Conservation (phyloP, 2,797 vertebrate genomes). For the Poliocrania exsul region DNA sequence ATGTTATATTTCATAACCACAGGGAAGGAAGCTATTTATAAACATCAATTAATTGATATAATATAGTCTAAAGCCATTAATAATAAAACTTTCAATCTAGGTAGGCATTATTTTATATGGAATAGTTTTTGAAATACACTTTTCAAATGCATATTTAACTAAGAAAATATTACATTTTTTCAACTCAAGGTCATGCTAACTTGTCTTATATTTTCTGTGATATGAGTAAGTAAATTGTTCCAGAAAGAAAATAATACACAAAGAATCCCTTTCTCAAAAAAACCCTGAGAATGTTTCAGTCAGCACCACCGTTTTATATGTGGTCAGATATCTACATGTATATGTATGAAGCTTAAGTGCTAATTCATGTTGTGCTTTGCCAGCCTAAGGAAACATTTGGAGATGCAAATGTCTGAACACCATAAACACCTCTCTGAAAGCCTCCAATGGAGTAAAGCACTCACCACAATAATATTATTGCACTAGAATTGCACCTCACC, state of each 20-base stretch:
- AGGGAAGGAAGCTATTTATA: constrained; percentile 75
- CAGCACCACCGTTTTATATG: background rate
- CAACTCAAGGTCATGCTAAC: constrained; percentile 34
- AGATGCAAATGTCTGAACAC: background rate
- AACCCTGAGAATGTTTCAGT: background rate
- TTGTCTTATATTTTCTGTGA: background rate
- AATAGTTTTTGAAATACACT: background rate
- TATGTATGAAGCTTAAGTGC: background rate
- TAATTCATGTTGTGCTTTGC: background rate
- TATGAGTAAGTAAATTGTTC: background rate
- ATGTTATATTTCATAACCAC: constrained; percentile 77
- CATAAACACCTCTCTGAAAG: background rate
- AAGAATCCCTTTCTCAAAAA: background rate
- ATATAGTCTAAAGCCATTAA: constrained; percentile 65
- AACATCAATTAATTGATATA: constrained; percentile 78
- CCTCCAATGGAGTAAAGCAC: background rate
- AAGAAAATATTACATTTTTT: background rate
- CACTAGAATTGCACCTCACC: background rate
- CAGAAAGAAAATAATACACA: background rate
- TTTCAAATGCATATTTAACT: constrained; percentile 24
- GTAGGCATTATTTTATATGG: constrained; percentile 22
- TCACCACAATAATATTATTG: background rate
- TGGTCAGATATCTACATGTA: background rate
- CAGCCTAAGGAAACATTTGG: background rate
- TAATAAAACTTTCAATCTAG: constrained; percentile 65